These are phyloP conservation scores for Drosophila atripex DNA, from an alignment of 2,888 invertebrate species.

Conservation along the genomic window DNA sequence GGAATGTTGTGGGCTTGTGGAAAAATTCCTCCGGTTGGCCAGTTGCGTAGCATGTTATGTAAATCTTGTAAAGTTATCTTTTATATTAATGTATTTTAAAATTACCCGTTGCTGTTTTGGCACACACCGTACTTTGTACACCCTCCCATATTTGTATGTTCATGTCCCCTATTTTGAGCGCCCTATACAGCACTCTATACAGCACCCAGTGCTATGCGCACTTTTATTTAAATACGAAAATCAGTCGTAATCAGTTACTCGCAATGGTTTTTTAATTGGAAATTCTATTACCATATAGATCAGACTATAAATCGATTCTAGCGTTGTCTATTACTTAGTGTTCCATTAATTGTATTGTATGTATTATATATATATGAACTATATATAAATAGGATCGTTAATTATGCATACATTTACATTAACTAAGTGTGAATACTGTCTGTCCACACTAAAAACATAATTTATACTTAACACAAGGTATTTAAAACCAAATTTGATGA, in stretches of 20 bases:
- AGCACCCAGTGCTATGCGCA: constrained; percentile 4
- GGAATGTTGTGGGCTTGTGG: not conserved
- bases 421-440: constrained; percentile 32
- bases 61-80: constrained; percentile 41
- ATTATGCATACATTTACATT: constrained; percentile 54
- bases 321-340: constrained; percentile 55
- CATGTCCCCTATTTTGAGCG: constrained; percentile 42
- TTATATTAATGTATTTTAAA: constrained; percentile 47
- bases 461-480: constrained; percentile 27
- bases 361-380: constrained; percentile 40
- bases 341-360: constrained; percentile 46
- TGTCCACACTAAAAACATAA: constrained; percentile 38
- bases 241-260: constrained; percentile 5
- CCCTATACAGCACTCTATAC: constrained; percentile 65
- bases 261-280: constrained; percentile 62
- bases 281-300: constrained; percentile 71
- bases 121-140: constrained; percentile 35
- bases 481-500: constrained; percentile 22
- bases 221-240: not conserved
- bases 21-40: not conserved
- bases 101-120: constrained; percentile 34
- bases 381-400: constrained; percentile 67
- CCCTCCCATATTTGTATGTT: constrained; percentile 5
- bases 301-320: constrained; percentile 74
- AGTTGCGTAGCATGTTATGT: constrained; percentile 30